A percentile compares a stretch with the other conserved stretches of the same genome.
These are phyloP conservation scores for Ectobius pallidus DNA, from an alignment of 2,888 invertebrate species.

Conservation along the genomic window DNA sequence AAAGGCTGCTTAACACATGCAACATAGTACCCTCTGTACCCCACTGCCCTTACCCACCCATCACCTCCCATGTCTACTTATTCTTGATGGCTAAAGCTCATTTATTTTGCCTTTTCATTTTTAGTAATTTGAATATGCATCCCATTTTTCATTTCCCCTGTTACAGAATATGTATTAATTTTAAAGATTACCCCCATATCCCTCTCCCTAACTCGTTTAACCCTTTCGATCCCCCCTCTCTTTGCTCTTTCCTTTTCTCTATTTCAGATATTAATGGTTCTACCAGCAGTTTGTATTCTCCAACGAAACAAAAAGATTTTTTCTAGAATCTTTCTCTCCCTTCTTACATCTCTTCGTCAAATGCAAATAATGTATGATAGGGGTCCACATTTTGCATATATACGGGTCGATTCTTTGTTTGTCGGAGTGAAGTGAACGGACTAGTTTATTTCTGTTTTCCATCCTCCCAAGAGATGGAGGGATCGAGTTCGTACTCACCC, in stretches of 20 bases:
- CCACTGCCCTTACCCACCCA: not conserved
- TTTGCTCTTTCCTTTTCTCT: not conserved
- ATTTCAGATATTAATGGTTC: conserved; percentile 26
- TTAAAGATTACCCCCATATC: conserved; percentile 27
- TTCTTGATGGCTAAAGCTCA: conserved; percentile 10
- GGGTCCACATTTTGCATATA: conserved; percentile 30
- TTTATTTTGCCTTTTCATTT: conserved; percentile 32
- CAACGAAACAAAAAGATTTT: conserved; percentile 26
- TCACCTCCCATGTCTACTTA: conserved; percentile 2
- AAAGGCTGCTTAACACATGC: not conserved
- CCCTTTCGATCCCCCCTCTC: not conserved
- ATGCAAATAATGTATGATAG: conserved; percentile 31
- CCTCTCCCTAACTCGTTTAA: conserved; percentile 28
- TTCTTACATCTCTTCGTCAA: conserved; percentile 2
- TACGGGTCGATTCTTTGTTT: conserved; percentile 27
- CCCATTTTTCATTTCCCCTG: conserved; percentile 33
- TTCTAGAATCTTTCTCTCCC: not conserved
- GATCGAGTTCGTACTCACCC: no score
- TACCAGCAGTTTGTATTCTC: conserved; percentile 23
- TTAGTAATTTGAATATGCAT: conserved; percentile 32
- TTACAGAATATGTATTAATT: conserved; percentile 32
- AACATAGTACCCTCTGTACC: not conserved
- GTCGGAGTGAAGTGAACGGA: not conserved
- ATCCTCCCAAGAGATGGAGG: conserved; percentile 2
- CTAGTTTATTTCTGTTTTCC: conserved; percentile 4